Base-by-base conservation (phyloP, 2,797 vertebrate species). In the Anableps anableps region DNA sequence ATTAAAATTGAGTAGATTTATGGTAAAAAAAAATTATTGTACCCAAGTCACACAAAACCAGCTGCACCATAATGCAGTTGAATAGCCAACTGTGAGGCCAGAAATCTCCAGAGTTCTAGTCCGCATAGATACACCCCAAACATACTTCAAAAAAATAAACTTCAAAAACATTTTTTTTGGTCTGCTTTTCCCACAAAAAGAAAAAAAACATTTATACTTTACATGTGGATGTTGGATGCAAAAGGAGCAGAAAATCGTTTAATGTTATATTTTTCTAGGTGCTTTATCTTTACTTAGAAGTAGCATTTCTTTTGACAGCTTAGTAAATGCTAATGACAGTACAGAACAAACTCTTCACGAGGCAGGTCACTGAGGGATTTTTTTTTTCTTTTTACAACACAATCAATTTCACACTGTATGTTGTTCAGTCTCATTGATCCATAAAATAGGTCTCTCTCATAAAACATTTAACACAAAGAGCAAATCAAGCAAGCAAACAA, bases 341-440 rank as follows among this genome's bases (percentile, higher is more conserved):
- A 55, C 31, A 13, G 14, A 58, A 76, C 6, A 79, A 19, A 71
- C 13, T 53, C 36, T 74, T 45, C 55, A 72, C 26, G 9, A 26
- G 4, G 31, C 79, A n/a, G n/a, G n/a, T n/a, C 53, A 55, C 26
- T 55, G 26, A 29, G 11, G 11, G 4, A 29, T 11, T 29, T 58
- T 13, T n/a, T 58, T 29, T 48, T 48, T 5, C 53, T 11, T 14
- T 29, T 58, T 14, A 58, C 11, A 58, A 1, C 53, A 58, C 11
- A n/a, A 11, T 58, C 11, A 58, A 10, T n/a, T 14, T 58, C n/a
- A n/a, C n/a, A n/a, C n/a, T n/a, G n/a, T 29, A 58, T 58, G 29
- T 58, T 29, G 26, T 29, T 58, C 26, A n/a, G 26, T 87, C 58
- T 80, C 55, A 47, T 74, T 76, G 74, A 85, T 72, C 64, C 74